Evolutionary conservation across 2,888 invertebrate genomes (phyloP), one percentile per base, ranked within the genome.

Genomic region (Phanerotoma sp.): DNA sequence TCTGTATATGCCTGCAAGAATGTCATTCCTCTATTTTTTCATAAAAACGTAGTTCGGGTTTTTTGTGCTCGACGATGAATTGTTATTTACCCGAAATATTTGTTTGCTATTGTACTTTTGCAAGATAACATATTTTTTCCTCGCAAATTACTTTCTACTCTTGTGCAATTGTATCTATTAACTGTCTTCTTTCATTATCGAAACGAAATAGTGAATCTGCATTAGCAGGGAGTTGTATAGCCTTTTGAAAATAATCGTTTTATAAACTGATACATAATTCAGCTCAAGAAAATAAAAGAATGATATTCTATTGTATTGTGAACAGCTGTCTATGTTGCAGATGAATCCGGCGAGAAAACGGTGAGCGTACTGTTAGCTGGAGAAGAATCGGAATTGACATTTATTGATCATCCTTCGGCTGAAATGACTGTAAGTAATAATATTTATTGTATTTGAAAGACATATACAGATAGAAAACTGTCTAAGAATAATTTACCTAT

Each of bases 321-420:
- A 58, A 47, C 35, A 58, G 46, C 35, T 30, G 38, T 50, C 16
- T 60, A 45, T 69, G 61, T 87, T 88, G 62, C 85, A 91, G 93
- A 93, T 72, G 93, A 93, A 77, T 93, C 92, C 67, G 93, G 93
- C 0, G 93, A 93, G 79, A 89, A 92, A 75, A 89, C 91, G 0
- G 93, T 94, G 21, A 91, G 91, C n/a, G 87, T 94, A n/a, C 79
- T 93, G 37, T 79, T 94, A 60, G 92, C 92, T 63, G 92, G 91
- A 0, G 92, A 93, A 70, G 93, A 93, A 75, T 91, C 93, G 0
- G 93, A 94, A 74, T 83, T 94, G 79, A 88, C 91, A 57, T 93
- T 93, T 74, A 91, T 93, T 64, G 93, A 94, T 75, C 93, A 93
- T 76, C 91, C 93, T 3, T 87, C 88, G 65, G 86, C 89, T 25